These are phyloP conservation scores for Caretta caretta DNA, from an alignment of 2,113 vertebrate species.

Conservation along the genomic window DNA sequence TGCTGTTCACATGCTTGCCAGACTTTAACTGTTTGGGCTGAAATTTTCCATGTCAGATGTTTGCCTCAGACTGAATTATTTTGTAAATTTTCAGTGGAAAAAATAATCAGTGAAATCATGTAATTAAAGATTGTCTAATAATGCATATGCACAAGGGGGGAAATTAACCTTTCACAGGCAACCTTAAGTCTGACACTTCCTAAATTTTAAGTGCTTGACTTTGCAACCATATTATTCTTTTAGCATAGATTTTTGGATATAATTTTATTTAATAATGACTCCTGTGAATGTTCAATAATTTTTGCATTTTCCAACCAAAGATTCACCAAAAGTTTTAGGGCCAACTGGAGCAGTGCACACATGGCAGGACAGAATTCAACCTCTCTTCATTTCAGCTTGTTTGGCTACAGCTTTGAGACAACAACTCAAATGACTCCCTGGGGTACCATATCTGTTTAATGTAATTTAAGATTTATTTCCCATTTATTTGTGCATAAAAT, in stretches of 20 bases:
- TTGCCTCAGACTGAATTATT: neutral
- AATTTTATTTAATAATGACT: neutral
- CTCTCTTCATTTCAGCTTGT: neutral
- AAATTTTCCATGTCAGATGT: neutral
- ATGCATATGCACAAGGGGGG: neutral
- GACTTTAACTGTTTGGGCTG: neutral
- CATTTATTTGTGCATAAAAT: neutral
- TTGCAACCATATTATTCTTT: neutral
- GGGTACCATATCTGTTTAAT: neutral
- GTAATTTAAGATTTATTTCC: neutral
- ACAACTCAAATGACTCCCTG: neutral
- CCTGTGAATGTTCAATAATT: neutral
- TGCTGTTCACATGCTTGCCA: neutral
- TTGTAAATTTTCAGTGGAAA: neutral
- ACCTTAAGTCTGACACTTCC: neutral
- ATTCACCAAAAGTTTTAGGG: neutral
- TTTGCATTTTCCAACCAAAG: neutral
- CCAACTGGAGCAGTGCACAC: neutral
- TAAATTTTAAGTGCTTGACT: neutral
- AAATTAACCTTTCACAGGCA: neutral
- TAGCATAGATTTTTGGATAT: neutral
- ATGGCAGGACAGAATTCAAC: neutral
- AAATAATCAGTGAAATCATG: neutral
- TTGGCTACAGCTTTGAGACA: neutral
- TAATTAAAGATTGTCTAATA: neutral